phyloP scores from a whole-genome alignment of 2,797 vertebrate species.

The Cirrhinus molitorella region DNA sequence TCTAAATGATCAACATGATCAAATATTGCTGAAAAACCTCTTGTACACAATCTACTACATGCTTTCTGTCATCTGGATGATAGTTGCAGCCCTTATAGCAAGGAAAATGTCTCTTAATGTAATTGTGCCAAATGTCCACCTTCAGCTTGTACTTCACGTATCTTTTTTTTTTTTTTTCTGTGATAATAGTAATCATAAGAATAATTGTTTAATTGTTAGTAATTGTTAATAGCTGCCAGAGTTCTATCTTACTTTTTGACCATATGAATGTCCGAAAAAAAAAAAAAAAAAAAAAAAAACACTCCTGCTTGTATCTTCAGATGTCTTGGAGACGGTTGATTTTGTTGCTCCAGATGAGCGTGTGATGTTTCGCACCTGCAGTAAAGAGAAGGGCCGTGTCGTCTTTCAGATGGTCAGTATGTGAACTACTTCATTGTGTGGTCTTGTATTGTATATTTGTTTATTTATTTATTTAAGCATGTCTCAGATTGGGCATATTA shows the following conservation, averaged over 20 bases:
- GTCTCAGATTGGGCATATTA: neutral
- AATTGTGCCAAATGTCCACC: neutral
- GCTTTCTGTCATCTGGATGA: neutral
- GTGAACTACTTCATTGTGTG: too few relatives aligned
- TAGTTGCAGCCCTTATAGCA: neutral
- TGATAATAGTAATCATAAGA: too few relatives aligned
- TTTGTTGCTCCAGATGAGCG: slow-evolving; percentile 93
- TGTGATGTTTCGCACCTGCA: slow-evolving; percentile 93
- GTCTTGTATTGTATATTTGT: too few relatives aligned
- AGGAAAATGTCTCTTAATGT: neutral
- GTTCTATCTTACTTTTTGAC: too few relatives aligned
- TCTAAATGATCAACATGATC: neutral
- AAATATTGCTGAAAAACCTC: neutral
- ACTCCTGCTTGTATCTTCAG: slow-evolving; percentile 64
- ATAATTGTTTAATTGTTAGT: neutral
- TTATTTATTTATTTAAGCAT: neutral
- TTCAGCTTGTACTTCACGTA: neutral
- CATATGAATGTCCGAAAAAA: too few relatives aligned
- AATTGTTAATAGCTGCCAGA: neutral
- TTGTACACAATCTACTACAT: neutral
- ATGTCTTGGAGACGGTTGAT: slow-evolving; percentile 90
- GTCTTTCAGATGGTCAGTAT: slow-evolving; percentile 94
- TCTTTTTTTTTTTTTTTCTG: too few relatives aligned
- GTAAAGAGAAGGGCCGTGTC: slow-evolving; percentile 83
- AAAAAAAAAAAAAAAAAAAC: too few relatives aligned